A percentile compares a stretch with the other conserved stretches of the same genome.
Evolutionary conservation across 2,113 vertebrate species (phyloP).

Genomic region (Limanda limanda): DNA sequence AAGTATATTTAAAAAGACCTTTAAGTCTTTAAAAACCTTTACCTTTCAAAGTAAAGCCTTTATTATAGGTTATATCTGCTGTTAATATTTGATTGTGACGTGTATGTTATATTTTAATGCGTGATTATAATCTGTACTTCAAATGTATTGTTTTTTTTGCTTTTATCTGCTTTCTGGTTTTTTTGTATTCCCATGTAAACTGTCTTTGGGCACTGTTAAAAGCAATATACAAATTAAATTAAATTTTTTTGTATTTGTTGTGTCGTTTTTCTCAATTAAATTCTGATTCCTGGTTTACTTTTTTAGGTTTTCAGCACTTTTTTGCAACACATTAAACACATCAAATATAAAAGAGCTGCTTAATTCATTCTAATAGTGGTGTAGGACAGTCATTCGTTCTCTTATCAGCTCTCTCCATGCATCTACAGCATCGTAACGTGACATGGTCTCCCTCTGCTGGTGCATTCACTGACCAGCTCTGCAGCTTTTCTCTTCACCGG

Average conservation of each 20-base stretch:
- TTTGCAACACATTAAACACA: background rate
- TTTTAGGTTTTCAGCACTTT: background rate
- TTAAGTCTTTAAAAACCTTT: too few species aligned
- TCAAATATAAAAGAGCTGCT: background rate
- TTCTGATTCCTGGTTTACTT: background rate
- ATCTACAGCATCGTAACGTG: slow-evolving; percentile 11
- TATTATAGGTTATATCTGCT: too few species aligned
- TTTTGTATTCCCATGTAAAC: too few species aligned
- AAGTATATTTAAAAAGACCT: background rate
- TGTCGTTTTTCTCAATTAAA: background rate
- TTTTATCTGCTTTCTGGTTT: too few species aligned
- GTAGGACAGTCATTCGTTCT: background rate
- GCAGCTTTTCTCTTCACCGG: background rate
- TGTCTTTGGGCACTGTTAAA: too few species aligned
- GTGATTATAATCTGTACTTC: too few species aligned
- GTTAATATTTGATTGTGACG: too few species aligned
- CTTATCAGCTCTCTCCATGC: background rate
- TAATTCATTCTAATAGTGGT: background rate
- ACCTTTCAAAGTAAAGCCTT: too few species aligned
- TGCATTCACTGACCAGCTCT: slow-evolving; percentile 50
- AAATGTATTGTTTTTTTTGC: too few species aligned
- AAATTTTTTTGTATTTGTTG: background rate
- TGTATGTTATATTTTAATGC: too few species aligned
- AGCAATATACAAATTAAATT: too few species aligned
- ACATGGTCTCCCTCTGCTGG: slow-evolving; percentile 79